These are phyloP conservation scores for Drosophila pegasa DNA, from an alignment of 2,888 invertebrate genomes.

Conservation along the genomic window DNA sequence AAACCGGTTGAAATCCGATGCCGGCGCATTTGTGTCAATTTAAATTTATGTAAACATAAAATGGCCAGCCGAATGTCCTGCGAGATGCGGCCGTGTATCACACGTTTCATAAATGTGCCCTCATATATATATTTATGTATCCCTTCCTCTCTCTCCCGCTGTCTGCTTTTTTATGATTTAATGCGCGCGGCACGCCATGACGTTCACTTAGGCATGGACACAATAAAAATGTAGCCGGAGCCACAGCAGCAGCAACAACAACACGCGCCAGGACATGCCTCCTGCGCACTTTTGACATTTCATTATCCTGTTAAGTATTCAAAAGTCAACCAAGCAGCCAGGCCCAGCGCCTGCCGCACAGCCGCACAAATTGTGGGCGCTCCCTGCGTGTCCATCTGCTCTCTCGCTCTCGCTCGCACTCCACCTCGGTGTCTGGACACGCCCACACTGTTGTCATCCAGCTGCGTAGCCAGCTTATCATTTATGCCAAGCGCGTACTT, in stretches of 20 bases:
- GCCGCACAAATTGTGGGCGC: slow-evolving; percentile 51
- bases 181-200: slow-evolving; percentile 79
- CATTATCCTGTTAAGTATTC: slow-evolving; percentile 83
- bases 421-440: slow-evolving; percentile 47
- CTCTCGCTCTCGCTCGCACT: background rate
- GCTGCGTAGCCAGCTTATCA: slow-evolving; percentile 72
- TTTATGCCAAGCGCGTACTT: slow-evolving; percentile 78
- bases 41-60: slow-evolving; percentile 79
- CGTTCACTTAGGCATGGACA: slow-evolving; percentile 76
- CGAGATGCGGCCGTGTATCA: slow-evolving; percentile 37
- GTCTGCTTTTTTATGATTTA: slow-evolving; percentile 69
- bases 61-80: slow-evolving; percentile 60
- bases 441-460: slow-evolving; percentile 37
- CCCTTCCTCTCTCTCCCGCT: too few relatives aligned
- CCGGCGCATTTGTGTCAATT: slow-evolving; percentile 75
- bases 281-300: slow-evolving; percentile 81
- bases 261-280: slow-evolving; percentile 26
- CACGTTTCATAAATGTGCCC: slow-evolving; percentile 35
- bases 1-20: slow-evolving; percentile 34
- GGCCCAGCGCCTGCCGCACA: slow-evolving; percentile 43
- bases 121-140: slow-evolving; percentile 25
- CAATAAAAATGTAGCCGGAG: slow-evolving; percentile 66
- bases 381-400: slow-evolving; percentile 12
- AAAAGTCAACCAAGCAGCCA: slow-evolving; percentile 76
- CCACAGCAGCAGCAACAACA: slow-evolving; percentile 37